Evolutionary conservation across 2,113 vertebrate genomes (phyloP).

Genomic region (Otus sunia): DNA sequence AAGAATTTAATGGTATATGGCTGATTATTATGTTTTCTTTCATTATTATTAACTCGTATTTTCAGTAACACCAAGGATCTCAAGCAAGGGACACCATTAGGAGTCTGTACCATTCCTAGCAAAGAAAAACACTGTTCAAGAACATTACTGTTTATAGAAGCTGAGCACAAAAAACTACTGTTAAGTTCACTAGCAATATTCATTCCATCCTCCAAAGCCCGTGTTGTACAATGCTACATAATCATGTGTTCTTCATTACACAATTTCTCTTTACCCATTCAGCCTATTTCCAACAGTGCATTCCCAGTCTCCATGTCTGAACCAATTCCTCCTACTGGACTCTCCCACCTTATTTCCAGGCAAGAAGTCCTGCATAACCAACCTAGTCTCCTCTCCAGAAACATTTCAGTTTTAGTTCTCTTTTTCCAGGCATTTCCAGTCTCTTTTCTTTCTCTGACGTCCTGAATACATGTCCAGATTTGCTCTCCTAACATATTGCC

Average conservation of each 20-base stretch:
- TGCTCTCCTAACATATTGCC: neutral
- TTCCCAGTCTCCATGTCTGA: neutral
- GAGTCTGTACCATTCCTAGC: neutral
- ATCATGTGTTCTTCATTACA: neutral
- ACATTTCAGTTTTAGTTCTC: neutral
- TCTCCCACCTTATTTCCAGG: neutral
- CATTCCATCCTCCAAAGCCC: neutral
- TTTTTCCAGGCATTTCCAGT: neutral
- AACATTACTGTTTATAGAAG: neutral
- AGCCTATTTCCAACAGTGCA: neutral
- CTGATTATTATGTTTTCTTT: neutral
- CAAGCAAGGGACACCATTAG: neutral
- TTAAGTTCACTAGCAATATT: neutral
- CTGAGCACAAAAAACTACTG: neutral
- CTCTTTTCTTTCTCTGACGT: neutral
- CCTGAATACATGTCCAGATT: neutral
- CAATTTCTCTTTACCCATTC: neutral
- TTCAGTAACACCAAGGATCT: neutral
- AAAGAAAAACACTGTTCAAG: neutral
- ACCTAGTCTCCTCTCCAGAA: neutral
- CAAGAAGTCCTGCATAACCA: neutral
- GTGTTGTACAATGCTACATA: neutral
- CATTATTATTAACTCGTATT: neutral
- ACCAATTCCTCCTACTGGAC: neutral
- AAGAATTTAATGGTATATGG: slow-evolving; percentile 11